Conservation (phyloP, 2,888 invertebrate species). For the Sepioteuthis lessoniana region DNA sequence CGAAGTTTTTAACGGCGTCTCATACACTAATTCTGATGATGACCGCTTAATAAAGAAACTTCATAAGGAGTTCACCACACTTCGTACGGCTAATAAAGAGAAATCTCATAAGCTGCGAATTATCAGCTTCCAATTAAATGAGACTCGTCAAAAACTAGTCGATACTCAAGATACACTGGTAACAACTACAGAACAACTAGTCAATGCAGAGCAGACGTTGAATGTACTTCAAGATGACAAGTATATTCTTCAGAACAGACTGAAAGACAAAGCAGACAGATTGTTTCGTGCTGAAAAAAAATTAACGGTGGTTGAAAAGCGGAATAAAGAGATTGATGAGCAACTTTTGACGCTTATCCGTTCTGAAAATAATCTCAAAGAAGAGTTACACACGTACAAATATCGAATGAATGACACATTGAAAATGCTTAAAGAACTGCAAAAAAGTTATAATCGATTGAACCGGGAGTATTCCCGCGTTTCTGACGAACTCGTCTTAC, state of each 20-base stretch:
- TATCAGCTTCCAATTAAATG: conserved; percentile 61
- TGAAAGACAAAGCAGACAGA: conserved; percentile 62
- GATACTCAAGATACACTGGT: conserved; percentile 62
- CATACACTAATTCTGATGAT: background rate
- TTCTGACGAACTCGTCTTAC: conserved; percentile 56
- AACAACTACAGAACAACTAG: conserved; percentile 59
- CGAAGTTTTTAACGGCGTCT: background rate
- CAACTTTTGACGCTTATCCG: conserved; percentile 61
- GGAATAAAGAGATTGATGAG: conserved; percentile 57
- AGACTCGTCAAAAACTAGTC: conserved; percentile 57
- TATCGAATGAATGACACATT: conserved; percentile 57
- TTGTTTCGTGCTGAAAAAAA: conserved; percentile 52
- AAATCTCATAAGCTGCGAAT: conserved; percentile 61
- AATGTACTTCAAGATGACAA: conserved; percentile 60
- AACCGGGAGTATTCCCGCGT: conserved; percentile 55
- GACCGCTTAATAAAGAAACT: conserved; percentile 34
- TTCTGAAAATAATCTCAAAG: conserved; percentile 63
- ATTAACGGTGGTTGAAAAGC: conserved; percentile 54
- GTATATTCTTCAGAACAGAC: conserved; percentile 65
- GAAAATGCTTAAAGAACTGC: conserved; percentile 53
- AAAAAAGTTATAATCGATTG: conserved; percentile 59
- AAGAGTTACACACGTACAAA: conserved; percentile 61
- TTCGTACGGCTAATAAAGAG: conserved; percentile 57
- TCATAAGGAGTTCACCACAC: background rate
- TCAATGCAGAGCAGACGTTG: conserved; percentile 61